Conservation (phyloP, 2,888 invertebrate species). For the Calephelis perditalis region DNA sequence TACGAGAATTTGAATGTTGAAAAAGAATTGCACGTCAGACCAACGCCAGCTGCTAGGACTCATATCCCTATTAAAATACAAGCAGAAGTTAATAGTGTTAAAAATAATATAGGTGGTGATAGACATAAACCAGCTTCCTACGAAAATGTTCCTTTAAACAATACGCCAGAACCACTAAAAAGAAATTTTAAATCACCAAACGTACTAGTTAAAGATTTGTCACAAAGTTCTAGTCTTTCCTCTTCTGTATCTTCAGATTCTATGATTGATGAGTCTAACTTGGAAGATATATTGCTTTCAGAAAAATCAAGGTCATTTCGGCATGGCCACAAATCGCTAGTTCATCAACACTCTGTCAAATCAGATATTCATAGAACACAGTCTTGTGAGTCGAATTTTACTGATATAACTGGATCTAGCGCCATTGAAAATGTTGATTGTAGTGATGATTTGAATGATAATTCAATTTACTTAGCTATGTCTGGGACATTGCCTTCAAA, state of each 20-base stretch:
- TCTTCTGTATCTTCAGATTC: conserved; percentile 65
- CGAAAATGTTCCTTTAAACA: conserved; percentile 51
- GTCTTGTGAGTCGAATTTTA: conserved; percentile 57
- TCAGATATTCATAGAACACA: conserved; percentile 46
- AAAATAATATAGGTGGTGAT: conserved; percentile 29
- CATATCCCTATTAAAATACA: conserved; percentile 49
- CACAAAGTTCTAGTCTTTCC: conserved; percentile 48
- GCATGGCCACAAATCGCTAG: conserved; percentile 41
- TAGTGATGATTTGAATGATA: conserved; percentile 51
- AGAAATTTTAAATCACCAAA: conserved; percentile 40
- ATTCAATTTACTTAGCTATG: conserved; percentile 57
- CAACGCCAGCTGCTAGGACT: conserved; percentile 59
- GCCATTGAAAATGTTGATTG: conserved; percentile 71
- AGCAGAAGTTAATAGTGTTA: conserved; percentile 4
- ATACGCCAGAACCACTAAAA: conserved; percentile 51
- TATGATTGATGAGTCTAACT: conserved; percentile 64
- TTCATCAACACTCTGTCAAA: conserved; percentile 41
- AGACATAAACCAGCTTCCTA: conserved; percentile 46
- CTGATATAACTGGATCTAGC: conserved; percentile 60
- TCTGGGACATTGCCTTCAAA: conserved; percentile 63
- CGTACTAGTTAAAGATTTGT: conserved; percentile 37
- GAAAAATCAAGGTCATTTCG: conserved; percentile 69
- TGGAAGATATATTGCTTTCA: conserved; percentile 68
- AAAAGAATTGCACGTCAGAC: conserved; percentile 37
- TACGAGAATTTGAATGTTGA: conserved; percentile 57